Evolutionary conservation across 1,140 invertebrate species (phyloP).

Genomic region (Pristionchus pacificus): DNA sequence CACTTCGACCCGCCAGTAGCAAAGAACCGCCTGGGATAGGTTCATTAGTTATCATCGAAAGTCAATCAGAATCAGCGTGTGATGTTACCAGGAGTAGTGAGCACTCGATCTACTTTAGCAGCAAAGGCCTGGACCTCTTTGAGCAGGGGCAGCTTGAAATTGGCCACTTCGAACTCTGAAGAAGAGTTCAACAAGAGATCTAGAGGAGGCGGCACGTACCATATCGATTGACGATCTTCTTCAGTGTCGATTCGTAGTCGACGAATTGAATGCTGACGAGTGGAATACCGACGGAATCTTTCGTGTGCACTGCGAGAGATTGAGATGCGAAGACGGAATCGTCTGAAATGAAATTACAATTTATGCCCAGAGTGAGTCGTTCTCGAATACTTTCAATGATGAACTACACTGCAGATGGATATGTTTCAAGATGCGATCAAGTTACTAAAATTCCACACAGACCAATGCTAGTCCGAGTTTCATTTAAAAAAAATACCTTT

Average conservation of each 20-base stretch:
- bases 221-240: slow-evolving; percentile 69
- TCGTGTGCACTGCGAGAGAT: neutral
- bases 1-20: slow-evolving; percentile 72
- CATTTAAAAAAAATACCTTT: too few relatives aligned
- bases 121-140: slow-evolving; percentile 45
- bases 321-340: slow-evolving; percentile 6
- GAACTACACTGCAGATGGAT: too few relatives aligned
- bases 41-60: slow-evolving; percentile 1
- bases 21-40: slow-evolving; percentile 67
- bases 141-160: slow-evolving; percentile 39
- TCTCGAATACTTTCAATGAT: too few relatives aligned
- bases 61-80: slow-evolving; percentile 14
- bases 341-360: slow-evolving; percentile 5
- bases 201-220: slow-evolving; percentile 60
- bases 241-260: slow-evolving; percentile 57
- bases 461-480: too few relatives aligned
- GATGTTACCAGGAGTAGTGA: slow-evolving; percentile 39
- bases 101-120: slow-evolving; percentile 42
- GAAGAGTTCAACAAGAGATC: too few relatives aligned
- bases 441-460: too few relatives aligned
- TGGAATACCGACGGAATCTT: slow-evolving; percentile 9
- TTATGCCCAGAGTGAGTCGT: too few relatives aligned
- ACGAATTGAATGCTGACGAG: slow-evolving; percentile 12
- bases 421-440: neutral
- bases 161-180: slow-evolving; percentile 41